Percentiles rank a stretch among this genome's conserved stretches.
Conservation (phyloP, 2,797 vertebrate species). For the Podargus strigoides region DNA sequence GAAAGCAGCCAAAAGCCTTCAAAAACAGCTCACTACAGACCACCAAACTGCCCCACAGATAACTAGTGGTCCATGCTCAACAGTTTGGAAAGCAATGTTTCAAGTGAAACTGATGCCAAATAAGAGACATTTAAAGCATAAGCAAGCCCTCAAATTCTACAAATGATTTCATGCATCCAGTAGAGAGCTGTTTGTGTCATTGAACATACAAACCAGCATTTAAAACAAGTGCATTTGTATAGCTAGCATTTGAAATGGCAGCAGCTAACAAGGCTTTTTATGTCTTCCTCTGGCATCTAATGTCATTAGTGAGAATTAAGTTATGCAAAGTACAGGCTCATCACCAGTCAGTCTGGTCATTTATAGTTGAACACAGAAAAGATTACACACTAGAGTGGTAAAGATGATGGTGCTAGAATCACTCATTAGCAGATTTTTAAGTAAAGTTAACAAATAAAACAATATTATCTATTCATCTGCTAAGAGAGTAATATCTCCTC, state of each 20-base stretch:
- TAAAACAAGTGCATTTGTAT: constrained; percentile 19
- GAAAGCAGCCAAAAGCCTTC: not conserved
- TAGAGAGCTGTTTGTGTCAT: constrained; percentile 5
- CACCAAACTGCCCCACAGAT: not conserved
- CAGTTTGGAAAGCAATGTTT: not conserved
- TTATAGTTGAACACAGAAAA: constrained; percentile 13
- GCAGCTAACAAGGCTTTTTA: constrained; percentile 49
- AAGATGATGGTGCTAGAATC: not conserved
- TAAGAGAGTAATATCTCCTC: not conserved
- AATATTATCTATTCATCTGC: not conserved
- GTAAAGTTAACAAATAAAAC: constrained; percentile 26
- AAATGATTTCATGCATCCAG: not conserved
- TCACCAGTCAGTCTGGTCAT: constrained; percentile 32
- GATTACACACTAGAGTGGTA: not conserved
- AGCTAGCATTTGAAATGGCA: constrained; percentile 19
- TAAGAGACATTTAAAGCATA: not conserved
- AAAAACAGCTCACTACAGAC: not conserved
- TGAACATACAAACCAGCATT: not conserved
- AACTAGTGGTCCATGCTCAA: not conserved
- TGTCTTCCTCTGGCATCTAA: constrained; percentile 4
- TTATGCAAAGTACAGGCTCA: constrained; percentile 34
- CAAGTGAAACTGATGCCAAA: not conserved
- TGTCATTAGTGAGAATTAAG: constrained; percentile 41
- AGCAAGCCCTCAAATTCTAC: constrained; percentile 2
- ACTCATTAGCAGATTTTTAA: constrained; percentile 36